Conservation (phyloP, 2,888 invertebrate species). For the Meteorus colon region DNA sequence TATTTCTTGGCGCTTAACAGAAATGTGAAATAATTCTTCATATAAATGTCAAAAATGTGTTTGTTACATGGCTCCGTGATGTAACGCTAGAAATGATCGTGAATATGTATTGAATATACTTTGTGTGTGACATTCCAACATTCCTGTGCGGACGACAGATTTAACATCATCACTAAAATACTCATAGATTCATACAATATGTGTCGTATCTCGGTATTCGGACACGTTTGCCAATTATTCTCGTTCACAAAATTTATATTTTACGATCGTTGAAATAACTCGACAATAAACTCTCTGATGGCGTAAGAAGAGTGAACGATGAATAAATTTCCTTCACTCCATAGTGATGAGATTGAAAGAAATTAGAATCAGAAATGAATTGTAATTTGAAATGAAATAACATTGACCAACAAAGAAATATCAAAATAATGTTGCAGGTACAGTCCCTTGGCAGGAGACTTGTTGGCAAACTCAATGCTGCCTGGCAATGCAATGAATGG, state of each 20-base stretch:
- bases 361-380: not conserved
- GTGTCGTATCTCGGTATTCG: not conserved
- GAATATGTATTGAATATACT: not conserved
- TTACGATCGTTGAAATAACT: not conserved
- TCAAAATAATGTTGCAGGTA: slow-evolving; percentile 76
- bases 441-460: slow-evolving; percentile 90
- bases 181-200: not conserved
- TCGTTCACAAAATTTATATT: not conserved
- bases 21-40: not conserved
- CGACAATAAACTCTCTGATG: not conserved
- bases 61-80: not conserved
- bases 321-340: too few species aligned
- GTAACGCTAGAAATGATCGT: not conserved
- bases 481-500: slow-evolving; percentile 81
- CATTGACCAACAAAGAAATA: not conserved
- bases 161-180: not conserved
- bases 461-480: slow-evolving; percentile 83
- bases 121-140: not conserved
- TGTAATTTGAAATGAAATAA: not conserved
- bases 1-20: not conserved
- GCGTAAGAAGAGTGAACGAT: too few species aligned
- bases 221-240: not conserved
- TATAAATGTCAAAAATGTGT: slow-evolving; percentile 5
- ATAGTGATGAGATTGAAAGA: not conserved
- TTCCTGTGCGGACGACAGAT: not conserved